These are phyloP conservation scores for Plestiodon gilberti DNA, from an alignment of 2,113 vertebrate genomes.

Conservation along the genomic window DNA sequence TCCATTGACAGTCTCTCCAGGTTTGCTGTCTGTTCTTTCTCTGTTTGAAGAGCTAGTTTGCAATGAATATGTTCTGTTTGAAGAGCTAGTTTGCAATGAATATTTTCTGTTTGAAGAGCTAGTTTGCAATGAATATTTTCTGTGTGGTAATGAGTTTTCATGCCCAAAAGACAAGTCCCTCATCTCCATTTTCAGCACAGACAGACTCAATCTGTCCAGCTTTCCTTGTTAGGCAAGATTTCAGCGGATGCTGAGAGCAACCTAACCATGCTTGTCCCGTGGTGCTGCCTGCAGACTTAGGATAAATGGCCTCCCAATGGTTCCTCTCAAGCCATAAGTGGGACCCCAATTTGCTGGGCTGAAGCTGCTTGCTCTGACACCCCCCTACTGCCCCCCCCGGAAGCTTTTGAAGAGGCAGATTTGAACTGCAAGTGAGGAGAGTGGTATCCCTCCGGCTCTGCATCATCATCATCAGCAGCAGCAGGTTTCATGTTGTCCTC, in stretches of 20 bases:
- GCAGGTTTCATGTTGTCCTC: neutral
- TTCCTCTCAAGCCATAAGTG: neutral
- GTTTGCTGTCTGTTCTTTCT: neutral
- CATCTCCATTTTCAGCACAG: neutral
- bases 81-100: neutral
- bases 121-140: neutral
- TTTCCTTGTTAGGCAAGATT: neutral
- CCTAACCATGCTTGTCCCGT: too few species aligned
- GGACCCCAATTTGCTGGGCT: too few species aligned
- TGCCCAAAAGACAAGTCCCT: neutral
- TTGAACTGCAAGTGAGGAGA: neutral
- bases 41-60: neutral
- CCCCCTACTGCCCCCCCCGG: neutral
- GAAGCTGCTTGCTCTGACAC: neutral
- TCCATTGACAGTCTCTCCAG: neutral
- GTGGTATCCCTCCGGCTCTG: neutral
- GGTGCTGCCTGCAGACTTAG: neutral
- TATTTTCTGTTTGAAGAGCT: too few species aligned
- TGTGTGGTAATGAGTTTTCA: neutral
- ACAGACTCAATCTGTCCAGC: neutral
- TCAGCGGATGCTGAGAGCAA: neutral
- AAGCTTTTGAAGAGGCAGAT: neutral
- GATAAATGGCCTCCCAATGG: neutral
- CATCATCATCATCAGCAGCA: too few species aligned
- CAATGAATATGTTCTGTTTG: neutral